Evolutionary conservation across 92 coral and sea anemone species (phyloP).

Genomic region (Galaxea fascicularis): DNA sequence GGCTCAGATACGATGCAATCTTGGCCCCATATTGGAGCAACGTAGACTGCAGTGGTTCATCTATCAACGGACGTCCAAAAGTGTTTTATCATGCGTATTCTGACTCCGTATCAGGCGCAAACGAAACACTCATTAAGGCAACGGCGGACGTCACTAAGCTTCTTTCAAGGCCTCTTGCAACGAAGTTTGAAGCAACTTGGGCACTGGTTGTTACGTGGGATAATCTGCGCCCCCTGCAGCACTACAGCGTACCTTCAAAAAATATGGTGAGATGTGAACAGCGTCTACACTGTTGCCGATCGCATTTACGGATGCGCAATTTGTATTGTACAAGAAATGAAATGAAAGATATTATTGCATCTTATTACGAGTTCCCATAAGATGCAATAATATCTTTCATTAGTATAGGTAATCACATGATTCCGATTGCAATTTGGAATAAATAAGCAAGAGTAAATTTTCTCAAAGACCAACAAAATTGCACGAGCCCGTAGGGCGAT

Average conservation of each 20-base stretch:
- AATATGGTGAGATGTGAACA: not conserved
- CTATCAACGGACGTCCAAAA: not conserved
- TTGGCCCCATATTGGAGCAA: constrained; percentile 54
- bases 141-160: constrained; percentile 30
- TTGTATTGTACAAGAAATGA: too few relatives aligned
- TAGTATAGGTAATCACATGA: too few relatives aligned
- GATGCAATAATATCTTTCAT: too few relatives aligned
- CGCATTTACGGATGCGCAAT: too few relatives aligned
- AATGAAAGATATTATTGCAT: too few relatives aligned
- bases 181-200: constrained; percentile 55
- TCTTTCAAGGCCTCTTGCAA: constrained; percentile 25
- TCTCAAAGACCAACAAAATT: too few relatives aligned
- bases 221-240: constrained; percentile 7
- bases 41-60: not conserved
- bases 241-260: not conserved
- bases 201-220: constrained; percentile 60
- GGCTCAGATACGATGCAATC: constrained; percentile 14
- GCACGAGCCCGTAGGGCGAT: too few relatives aligned
- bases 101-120: not conserved
- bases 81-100: constrained; percentile 48
- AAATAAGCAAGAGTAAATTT: too few relatives aligned
- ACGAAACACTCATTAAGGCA: constrained; percentile 23
- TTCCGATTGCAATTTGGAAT: too few relatives aligned
- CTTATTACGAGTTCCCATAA: too few relatives aligned
- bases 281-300: too few relatives aligned